These are phyloP conservation scores for Drosophila setosimentum DNA, from an alignment of 2,888 invertebrate species.

Conservation along the genomic window DNA sequence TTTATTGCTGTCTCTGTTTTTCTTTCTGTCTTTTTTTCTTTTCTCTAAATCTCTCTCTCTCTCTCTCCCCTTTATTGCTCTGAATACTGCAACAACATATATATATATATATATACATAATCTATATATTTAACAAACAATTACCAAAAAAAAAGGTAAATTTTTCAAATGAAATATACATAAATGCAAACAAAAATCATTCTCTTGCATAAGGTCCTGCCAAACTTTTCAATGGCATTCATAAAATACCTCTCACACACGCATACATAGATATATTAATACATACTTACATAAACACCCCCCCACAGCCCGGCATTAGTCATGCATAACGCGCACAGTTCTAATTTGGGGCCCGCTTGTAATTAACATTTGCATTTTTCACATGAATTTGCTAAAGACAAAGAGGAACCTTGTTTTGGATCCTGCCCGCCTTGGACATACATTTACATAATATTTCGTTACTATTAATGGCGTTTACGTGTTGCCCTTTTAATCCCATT, in stretches of 20 bases:
- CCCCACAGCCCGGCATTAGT: conserved; percentile 48
- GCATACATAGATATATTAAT: conserved; percentile 8
- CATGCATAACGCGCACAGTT: conserved; percentile 61
- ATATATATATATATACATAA: conserved; percentile 33
- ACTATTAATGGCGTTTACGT: conserved; percentile 28
- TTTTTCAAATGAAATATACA: conserved; percentile 48
- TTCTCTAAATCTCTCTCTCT: conserved; percentile 42
- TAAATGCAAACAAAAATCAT: conserved; percentile 33
- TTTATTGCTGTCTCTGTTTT: conserved; percentile 47
- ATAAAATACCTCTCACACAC: conserved; percentile 12
- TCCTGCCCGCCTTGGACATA: conserved; percentile 24
- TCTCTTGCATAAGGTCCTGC: conserved; percentile 11
- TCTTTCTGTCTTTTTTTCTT: conserved; percentile 47
- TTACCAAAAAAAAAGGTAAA: conserved; percentile 68
- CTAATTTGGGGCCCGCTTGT: conserved; percentile 57
- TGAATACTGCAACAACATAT: conserved; percentile 42
- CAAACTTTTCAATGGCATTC: conserved; percentile 25
- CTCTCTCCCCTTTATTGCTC: conserved; percentile 22
- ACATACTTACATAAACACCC: conserved; percentile 9
- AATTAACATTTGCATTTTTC: conserved; percentile 75
- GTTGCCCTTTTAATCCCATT: conserved; percentile 19
- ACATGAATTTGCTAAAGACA: conserved; percentile 36
- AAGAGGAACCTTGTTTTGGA: background rate
- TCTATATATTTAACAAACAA: conserved; percentile 36
- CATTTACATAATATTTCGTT: conserved; percentile 57